phyloP scores from a whole-genome alignment of 1,140 invertebrate species.

The Brachionus angularis region DNA sequence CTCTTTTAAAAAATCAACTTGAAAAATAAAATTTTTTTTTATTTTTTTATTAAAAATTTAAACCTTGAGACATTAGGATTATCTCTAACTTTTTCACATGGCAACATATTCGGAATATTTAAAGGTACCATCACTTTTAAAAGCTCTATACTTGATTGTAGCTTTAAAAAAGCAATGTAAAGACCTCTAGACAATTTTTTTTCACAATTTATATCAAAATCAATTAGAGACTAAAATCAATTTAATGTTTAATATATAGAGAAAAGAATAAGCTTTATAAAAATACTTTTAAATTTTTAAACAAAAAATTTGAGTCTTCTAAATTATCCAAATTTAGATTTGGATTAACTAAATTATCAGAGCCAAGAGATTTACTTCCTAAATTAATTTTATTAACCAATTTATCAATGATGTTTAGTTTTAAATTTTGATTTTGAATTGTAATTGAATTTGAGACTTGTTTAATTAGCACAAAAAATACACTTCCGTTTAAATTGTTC shows the following conservation, averaged over 20 bases:
- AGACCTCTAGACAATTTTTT: constrained; percentile 69
- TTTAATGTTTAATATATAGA: neutral
- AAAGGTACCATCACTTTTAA: constrained; percentile 85
- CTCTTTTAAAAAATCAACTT: neutral
- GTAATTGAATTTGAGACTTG: neutral
- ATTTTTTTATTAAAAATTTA: constrained; percentile 57
- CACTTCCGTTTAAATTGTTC: constrained; percentile 30
- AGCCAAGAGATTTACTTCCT: too few species aligned
- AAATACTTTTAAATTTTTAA: constrained; percentile 11
- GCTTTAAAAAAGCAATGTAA: constrained; percentile 88
- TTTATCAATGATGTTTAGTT: neutral
- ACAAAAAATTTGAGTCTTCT: constrained; percentile 18
- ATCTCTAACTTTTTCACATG: constrained; percentile 82
- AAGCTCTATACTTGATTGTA: constrained; percentile 87
- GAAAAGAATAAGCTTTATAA: neutral
- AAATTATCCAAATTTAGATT: neutral
- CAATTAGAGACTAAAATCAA: neutral
- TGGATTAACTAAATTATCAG: neutral
- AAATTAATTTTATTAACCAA: constrained; percentile 3
- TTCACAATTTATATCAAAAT: constrained; percentile 30
- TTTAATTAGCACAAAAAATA: constrained; percentile 38
- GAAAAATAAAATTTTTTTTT: neutral
- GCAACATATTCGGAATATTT: constrained; percentile 83
- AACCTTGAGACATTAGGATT: constrained; percentile 92
- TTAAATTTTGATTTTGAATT: neutral